Evolutionary conservation across 2,888 invertebrate genomes (phyloP).

Genomic region (Falcaria lacertinaria): DNA sequence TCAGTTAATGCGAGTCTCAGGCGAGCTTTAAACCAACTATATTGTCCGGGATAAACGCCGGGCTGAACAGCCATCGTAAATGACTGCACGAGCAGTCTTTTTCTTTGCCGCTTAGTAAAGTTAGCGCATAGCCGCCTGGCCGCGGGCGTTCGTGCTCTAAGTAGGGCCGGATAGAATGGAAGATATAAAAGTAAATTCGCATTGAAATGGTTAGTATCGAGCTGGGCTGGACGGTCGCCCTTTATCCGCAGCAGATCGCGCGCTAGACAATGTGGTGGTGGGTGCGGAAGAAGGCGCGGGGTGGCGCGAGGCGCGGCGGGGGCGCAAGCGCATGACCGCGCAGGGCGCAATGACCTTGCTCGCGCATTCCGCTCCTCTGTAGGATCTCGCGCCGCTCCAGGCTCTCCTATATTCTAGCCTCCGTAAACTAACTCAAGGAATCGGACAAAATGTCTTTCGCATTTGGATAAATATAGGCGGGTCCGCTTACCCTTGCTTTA

Average conservation of each 20-base stretch:
- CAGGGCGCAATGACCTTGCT: constrained; percentile 79
- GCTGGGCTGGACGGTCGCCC: constrained; percentile 60
- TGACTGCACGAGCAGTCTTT: constrained; percentile 43
- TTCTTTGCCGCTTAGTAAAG: constrained; percentile 58
- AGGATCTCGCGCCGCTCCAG: constrained; percentile 60
- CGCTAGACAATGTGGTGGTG: constrained; percentile 70
- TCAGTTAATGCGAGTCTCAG: constrained; percentile 16
- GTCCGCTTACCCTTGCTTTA: too few relatives aligned
- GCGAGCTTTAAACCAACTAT: constrained; percentile 35
- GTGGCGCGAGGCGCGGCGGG: constrained; percentile 32
- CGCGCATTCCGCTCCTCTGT: constrained; percentile 70
- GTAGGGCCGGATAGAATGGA: constrained; percentile 36
- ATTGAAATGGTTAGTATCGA: constrained; percentile 70
- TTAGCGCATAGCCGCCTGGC: constrained; percentile 62
- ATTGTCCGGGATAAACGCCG: constrained; percentile 46
- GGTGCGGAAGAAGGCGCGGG: constrained; percentile 33
- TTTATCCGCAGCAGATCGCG: constrained; percentile 73
- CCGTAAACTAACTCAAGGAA: constrained; percentile 34
- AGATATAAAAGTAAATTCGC: constrained; percentile 66
- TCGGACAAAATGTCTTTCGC: constrained; percentile 5
- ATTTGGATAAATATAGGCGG: neutral
- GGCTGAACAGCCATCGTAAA: constrained; percentile 54
- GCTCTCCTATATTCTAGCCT: constrained; percentile 48
- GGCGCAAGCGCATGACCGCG: constrained; percentile 75
- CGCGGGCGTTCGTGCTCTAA: constrained; percentile 57